Conservation (phyloP, 2,113 vertebrate species). For the Silurus glanis region DNA sequence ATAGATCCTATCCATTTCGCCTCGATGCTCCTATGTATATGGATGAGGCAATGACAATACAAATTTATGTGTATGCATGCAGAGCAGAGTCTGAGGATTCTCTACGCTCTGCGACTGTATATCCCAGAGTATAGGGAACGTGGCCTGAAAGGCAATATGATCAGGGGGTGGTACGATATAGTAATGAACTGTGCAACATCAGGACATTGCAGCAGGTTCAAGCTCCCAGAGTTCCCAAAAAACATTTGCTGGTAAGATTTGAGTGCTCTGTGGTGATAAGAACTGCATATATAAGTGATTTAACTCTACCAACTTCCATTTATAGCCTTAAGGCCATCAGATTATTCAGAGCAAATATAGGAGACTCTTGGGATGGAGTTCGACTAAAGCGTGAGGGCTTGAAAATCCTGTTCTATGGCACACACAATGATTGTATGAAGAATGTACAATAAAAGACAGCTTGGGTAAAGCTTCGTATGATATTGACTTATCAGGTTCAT, state of each 20-base stretch:
- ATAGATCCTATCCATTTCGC: slow-evolving; percentile 23
- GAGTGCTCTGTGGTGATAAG: slow-evolving; percentile 34
- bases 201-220: slow-evolving; percentile 35
- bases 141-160: slow-evolving; percentile 44
- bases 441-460: not conserved
- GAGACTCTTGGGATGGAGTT: not conserved
- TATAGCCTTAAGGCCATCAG: slow-evolving; percentile 24
- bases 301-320: slow-evolving; percentile 17
- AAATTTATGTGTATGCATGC: slow-evolving; percentile 27
- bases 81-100: slow-evolving; percentile 5
- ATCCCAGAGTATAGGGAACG: slow-evolving; percentile 23
- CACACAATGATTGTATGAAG: not conserved
- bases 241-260: slow-evolving; percentile 43
- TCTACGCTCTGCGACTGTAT: not conserved
- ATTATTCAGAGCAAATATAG: slow-evolving; percentile 9
- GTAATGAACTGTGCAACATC: slow-evolving; percentile 41
- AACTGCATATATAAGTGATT: slow-evolving; percentile 42
- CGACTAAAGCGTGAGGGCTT: not conserved
- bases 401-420: not conserved
- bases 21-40: slow-evolving; percentile 27
- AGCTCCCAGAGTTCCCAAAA: slow-evolving; percentile 40
- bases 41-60: slow-evolving; percentile 29
- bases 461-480: not conserved
- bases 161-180: slow-evolving; percentile 11
- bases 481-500: not conserved